Percentiles rank a stretch among this genome's conserved stretches.
phyloP scores from a whole-genome alignment of 2,888 invertebrate genomes.

The Dyspetes luteomarginatus region DNA sequence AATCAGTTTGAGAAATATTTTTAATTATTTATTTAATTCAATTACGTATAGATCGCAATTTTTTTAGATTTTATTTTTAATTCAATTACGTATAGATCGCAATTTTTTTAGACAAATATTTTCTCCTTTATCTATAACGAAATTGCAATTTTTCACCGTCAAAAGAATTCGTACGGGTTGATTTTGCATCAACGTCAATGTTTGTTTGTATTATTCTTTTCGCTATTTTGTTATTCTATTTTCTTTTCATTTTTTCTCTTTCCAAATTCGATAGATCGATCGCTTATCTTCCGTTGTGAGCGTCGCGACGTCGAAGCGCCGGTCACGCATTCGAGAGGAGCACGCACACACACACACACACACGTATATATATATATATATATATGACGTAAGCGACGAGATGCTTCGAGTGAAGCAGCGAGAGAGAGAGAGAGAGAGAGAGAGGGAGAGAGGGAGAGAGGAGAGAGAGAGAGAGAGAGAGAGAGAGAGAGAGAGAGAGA shows the following conservation, averaged over 20 bases:
- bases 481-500: constrained; percentile 55
- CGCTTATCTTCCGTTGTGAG: constrained; percentile 66
- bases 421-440: constrained; percentile 14
- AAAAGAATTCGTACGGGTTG: too few relatives aligned
- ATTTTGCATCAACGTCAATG: not conserved
- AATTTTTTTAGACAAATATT: too few relatives aligned
- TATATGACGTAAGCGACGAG: constrained; percentile 8
- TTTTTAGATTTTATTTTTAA: too few relatives aligned
- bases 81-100: too few relatives aligned
- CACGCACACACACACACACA: not conserved
- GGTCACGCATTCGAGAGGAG: not conserved
- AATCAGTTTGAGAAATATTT: too few relatives aligned
- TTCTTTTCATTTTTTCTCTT: constrained; percentile 4
- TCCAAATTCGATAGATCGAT: constrained; percentile 68
- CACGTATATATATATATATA: not conserved
- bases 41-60: too few relatives aligned
- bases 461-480: constrained; percentile 39
- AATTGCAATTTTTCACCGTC: too few relatives aligned
- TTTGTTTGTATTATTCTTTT: not conserved
- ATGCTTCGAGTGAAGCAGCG: constrained; percentile 12
- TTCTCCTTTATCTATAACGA: too few relatives aligned
- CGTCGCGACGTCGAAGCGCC: constrained; percentile 52
- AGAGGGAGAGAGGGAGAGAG: constrained; percentile 51
- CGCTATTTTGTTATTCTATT: not conserved
- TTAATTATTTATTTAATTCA: too few relatives aligned